These are phyloP conservation scores for Brachionus plicatilis DNA, from an alignment of 1,140 invertebrate species.

Conservation along the genomic window DNA sequence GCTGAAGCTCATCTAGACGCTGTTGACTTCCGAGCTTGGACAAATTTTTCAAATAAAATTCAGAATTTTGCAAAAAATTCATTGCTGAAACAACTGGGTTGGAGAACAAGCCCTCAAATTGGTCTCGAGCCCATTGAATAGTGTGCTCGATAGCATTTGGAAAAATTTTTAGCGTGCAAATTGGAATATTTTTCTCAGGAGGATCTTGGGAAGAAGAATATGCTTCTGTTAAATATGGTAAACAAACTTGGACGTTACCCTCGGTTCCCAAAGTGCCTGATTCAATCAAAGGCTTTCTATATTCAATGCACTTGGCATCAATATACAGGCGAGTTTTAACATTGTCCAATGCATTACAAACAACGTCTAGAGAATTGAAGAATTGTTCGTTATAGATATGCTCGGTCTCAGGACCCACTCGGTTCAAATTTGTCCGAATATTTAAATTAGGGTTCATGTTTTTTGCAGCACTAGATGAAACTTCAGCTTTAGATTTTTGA, in stretches of 20 bases:
- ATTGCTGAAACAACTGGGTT: constrained; percentile 83
- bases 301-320: constrained; percentile 94
- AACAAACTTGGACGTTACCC: constrained; percentile 92
- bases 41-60: constrained; percentile 64
- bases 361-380: constrained; percentile 83
- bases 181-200: constrained; percentile 94
- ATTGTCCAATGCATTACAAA: constrained; percentile 95
- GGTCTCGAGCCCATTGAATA: constrained; percentile 91
- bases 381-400: constrained; percentile 87
- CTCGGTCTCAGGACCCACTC: constrained; percentile 90
- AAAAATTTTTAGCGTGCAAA: constrained; percentile 97
- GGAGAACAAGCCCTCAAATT: constrained; percentile 88
- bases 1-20: constrained; percentile 76
- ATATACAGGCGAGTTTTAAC: constrained; percentile 92
- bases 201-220: constrained; percentile 97
- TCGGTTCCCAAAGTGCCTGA: constrained; percentile 96
- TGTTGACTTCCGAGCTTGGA: constrained; percentile 81
- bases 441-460: constrained; percentile 86
- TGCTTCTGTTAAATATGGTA: constrained; percentile 82
- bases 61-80: constrained; percentile 71
- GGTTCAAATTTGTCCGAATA: constrained; percentile 79
- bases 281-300: constrained; percentile 87
- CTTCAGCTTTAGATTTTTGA: constrained; percentile 76
- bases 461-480: constrained; percentile 69
- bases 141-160: constrained; percentile 99